Conservation (phyloP, 2,888 invertebrate species). For the Cheilosia vulpina region DNA sequence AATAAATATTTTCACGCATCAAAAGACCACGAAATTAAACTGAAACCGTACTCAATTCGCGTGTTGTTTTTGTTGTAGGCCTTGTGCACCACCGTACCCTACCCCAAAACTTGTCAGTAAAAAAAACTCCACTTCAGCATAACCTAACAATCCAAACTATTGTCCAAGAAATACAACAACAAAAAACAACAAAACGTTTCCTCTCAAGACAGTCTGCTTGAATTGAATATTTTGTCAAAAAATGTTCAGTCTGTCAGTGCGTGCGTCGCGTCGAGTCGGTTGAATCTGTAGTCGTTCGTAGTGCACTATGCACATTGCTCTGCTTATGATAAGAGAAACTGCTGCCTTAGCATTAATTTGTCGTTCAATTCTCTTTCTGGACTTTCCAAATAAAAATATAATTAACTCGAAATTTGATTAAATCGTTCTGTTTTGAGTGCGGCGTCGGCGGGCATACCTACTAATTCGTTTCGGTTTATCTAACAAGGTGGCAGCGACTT, state of each 20-base stretch:
- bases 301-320: conserved; percentile 49
- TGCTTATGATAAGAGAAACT: conserved; percentile 53
- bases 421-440: conserved; percentile 15
- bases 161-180: conserved; percentile 55
- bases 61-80: conserved; percentile 10
- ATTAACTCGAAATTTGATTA: conserved; percentile 32
- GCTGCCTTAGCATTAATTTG: neutral
- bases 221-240: conserved; percentile 59
- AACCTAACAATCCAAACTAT: conserved; percentile 66
- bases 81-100: conserved; percentile 18
- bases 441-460: neutral
- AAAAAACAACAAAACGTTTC: conserved; percentile 14
- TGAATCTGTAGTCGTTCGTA: neutral
- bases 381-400: conserved; percentile 22
- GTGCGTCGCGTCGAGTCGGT: conserved; percentile 48
- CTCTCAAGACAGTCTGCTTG: conserved; percentile 36
- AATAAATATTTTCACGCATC: conserved; percentile 71
- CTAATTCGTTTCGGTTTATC: conserved; percentile 32
- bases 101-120: conserved; percentile 26
- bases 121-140: conserved; percentile 16
- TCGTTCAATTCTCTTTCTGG: conserved; percentile 4
- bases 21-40: conserved; percentile 65
- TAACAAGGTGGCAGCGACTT: conserved; percentile 3
- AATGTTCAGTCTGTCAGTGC: conserved; percentile 63
- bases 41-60: conserved; percentile 43